A percentile compares a stretch with the other conserved stretches of the same genome.
These are phyloP conservation scores for Drosophila ohnishii DNA, from an alignment of 1,140 invertebrate genomes.

Conservation along the genomic window DNA sequence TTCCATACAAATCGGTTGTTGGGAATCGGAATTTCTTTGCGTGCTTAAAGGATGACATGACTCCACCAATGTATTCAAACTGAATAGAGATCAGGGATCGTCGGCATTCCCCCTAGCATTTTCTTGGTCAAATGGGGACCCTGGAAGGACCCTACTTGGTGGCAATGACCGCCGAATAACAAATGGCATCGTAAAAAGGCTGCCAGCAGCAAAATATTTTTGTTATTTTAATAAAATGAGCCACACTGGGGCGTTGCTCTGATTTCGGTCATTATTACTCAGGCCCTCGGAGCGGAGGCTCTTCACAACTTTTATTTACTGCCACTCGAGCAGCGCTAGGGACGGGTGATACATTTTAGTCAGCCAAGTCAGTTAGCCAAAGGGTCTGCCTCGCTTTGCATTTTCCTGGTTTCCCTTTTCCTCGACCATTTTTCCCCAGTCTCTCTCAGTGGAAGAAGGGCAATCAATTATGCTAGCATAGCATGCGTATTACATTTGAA, in stretches of 20 bases:
- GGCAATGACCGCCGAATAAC: conserved; percentile 67
- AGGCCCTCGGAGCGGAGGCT: conserved; percentile 1
- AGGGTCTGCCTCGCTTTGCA: conserved; percentile 55
- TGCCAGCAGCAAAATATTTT: conserved; percentile 72
- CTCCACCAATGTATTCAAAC: conserved; percentile 17
- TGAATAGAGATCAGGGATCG: conserved; percentile 11
- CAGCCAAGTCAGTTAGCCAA: conserved; percentile 12
- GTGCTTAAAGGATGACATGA: conserved; percentile 10
- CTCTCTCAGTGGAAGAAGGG: conserved; percentile 18
- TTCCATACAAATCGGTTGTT: conserved; percentile 11
- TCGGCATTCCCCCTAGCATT: too few species aligned
- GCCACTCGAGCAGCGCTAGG: conserved; percentile 27
- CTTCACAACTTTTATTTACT: conserved; percentile 60
- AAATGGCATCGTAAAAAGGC: conserved; percentile 58
- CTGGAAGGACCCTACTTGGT: conserved; percentile 33
- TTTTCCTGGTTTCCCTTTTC: conserved; percentile 22
- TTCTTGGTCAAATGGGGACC: too few species aligned
- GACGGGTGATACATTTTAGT: conserved; percentile 53
- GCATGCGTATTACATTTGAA: conserved; percentile 58
- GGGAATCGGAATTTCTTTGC: neutral
- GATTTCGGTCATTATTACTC: conserved; percentile 69
- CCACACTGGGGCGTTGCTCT: conserved; percentile 41
- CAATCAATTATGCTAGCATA: conserved; percentile 72
- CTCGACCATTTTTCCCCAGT: conserved; percentile 4
- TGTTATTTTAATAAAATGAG: conserved; percentile 75